Conservation (phyloP, 2,888 invertebrate genomes). For the Petrolisthes cinctipes region DNA sequence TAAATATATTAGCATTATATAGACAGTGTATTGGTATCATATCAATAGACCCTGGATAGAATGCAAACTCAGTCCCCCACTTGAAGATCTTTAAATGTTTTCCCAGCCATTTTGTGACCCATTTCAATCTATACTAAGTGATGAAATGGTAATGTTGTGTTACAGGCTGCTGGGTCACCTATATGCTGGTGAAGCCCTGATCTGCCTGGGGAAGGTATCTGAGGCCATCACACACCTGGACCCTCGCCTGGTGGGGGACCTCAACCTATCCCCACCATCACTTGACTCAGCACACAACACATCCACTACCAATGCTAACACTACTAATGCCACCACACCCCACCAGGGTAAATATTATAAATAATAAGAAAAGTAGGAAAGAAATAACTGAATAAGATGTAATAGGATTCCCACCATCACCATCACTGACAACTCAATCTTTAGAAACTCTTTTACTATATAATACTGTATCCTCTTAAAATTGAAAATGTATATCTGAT, state of each 20-base stretch:
- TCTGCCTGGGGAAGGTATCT: conserved; percentile 83
- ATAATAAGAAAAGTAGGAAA: neutral
- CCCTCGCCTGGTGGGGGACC: conserved; percentile 59
- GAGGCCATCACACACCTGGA: conserved; percentile 89
- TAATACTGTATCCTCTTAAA: too few relatives aligned
- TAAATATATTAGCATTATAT: neutral
- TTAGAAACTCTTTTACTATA: too few relatives aligned
- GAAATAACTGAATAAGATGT: neutral
- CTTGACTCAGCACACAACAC: conserved; percentile 31
- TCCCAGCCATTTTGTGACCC: neutral
- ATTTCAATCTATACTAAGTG: neutral
- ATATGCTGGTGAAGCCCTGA: conserved; percentile 89
- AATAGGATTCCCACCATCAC: too few relatives aligned
- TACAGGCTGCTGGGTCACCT: conserved; percentile 85
- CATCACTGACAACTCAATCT: too few relatives aligned
- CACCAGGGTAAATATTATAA: neutral
- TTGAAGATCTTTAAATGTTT: neutral
- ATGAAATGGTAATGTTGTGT: neutral
- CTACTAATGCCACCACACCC: neutral
- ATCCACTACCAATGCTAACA: neutral
- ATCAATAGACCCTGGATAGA: neutral
- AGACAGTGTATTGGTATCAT: neutral
- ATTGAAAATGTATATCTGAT: too few relatives aligned
- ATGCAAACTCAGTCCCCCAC: neutral
- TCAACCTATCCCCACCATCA: conserved; percentile 38